Evolutionary conservation across 2,113 vertebrate species (phyloP).

Genomic region (Crypturellus undulatus): DNA sequence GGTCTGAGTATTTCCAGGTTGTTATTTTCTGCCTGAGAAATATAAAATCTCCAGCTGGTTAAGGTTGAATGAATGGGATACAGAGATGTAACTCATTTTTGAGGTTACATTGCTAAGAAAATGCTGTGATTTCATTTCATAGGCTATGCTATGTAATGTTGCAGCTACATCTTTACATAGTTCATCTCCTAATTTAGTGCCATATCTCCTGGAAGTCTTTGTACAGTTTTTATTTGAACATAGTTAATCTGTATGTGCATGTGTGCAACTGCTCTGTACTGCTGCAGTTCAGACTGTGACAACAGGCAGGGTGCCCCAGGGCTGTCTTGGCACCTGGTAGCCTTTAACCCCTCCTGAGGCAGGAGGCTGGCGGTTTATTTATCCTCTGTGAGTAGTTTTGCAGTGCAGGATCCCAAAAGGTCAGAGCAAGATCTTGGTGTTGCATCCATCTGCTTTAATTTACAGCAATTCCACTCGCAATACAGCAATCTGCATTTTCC

Average conservation of each 20-base stretch:
- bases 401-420: constrained; percentile 39
- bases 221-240: not conserved
- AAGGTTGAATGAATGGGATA: not conserved
- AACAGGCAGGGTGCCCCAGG: not conserved
- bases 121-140: not conserved
- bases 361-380: not conserved
- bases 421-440: not conserved
- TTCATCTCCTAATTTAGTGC: not conserved
- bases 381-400: not conserved
- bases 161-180: not conserved
- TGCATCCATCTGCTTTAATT: constrained; percentile 39
- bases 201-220: not conserved
- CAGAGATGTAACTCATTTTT: not conserved
- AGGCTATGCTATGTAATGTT: not conserved
- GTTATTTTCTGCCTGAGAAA: not conserved
- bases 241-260: not conserved
- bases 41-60: not conserved
- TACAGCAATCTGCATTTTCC: constrained; percentile 4
- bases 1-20: not conserved
- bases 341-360: not conserved
- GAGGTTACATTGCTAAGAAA: not conserved
- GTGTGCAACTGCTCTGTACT: not conserved
- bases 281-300: not conserved
- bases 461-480: constrained; percentile 32
- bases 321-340: not conserved